Evolutionary conservation across 2,113 vertebrate species (phyloP).

Genomic region (Dermatemys mawii): DNA sequence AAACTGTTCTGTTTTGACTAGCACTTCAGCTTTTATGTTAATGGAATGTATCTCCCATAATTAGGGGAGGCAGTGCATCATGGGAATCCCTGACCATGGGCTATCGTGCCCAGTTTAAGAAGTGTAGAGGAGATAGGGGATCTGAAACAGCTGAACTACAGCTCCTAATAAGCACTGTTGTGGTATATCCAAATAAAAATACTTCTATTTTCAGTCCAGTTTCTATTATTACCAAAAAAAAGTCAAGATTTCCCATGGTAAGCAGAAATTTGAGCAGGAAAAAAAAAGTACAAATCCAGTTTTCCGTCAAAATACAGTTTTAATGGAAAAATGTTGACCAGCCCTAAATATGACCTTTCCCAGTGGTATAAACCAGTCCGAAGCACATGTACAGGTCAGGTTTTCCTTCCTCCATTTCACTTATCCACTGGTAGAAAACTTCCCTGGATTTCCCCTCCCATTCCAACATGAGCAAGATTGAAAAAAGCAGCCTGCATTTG

Average conservation of each 20-base stretch:
- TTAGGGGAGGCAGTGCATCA: too few relatives aligned
- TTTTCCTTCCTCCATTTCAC: neutral
- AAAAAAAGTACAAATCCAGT: neutral
- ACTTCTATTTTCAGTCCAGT: too few relatives aligned
- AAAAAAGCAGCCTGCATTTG: neutral
- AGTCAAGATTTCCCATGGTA: neutral
- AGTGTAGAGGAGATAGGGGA: neutral
- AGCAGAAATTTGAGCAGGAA: neutral
- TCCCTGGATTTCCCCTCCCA: neutral
- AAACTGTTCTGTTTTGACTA: too few relatives aligned
- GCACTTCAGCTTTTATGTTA: too few relatives aligned
- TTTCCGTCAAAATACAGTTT: neutral
- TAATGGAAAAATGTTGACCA: neutral
- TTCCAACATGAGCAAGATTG: neutral
- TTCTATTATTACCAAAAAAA: too few relatives aligned
- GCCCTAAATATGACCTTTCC: neutral
- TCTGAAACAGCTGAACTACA: neutral
- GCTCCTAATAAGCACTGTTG: neutral
- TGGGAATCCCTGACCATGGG: too few relatives aligned
- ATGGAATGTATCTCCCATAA: too few relatives aligned
- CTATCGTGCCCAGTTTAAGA: too few relatives aligned
- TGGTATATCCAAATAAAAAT: too few relatives aligned
- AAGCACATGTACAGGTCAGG: accelerated
- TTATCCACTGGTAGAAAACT: neutral
- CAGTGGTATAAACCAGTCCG: neutral